Conservation (phyloP, 2,113 vertebrate genomes). For the Hirundichthys speculiger region DNA sequence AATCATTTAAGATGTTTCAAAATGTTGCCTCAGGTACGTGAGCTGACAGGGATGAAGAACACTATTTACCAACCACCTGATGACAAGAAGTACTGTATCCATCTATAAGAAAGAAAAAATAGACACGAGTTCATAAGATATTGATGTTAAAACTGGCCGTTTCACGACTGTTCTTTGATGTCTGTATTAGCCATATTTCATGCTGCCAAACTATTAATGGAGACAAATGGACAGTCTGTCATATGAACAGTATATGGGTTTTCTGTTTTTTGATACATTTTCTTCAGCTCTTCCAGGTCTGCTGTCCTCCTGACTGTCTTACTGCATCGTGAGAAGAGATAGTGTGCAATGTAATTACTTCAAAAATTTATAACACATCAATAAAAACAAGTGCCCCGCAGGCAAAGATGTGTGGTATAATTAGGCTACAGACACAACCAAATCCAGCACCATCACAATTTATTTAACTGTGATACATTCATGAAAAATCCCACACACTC, state of each 20-base stretch:
- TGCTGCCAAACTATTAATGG: conserved; percentile 7
- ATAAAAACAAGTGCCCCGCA: background rate
- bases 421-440: background rate
- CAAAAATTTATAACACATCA: conserved; percentile 1
- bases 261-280: background rate
- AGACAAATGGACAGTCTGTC: conserved; percentile 11
- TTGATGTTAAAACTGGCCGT: background rate
- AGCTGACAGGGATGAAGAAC: conserved; percentile 12
- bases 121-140: conserved; percentile 18
- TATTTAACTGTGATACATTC: conserved; percentile 62
- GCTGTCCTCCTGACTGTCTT: background rate
- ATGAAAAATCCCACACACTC: conserved; percentile 56
- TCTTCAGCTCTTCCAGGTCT: background rate
- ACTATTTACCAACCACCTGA: conserved; percentile 28
- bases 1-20: conserved; percentile 1
- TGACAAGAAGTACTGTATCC: conserved; percentile 27
- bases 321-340: background rate
- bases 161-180: background rate
- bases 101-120: conserved; percentile 29
- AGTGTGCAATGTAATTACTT: background rate
- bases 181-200: conserved; percentile 6
- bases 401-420: background rate
- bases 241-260: background rate
- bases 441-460: conserved; percentile 22
- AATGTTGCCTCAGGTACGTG: background rate